Conservation (phyloP, 1,140 invertebrate genomes). For the Megathymus violae region DNA sequence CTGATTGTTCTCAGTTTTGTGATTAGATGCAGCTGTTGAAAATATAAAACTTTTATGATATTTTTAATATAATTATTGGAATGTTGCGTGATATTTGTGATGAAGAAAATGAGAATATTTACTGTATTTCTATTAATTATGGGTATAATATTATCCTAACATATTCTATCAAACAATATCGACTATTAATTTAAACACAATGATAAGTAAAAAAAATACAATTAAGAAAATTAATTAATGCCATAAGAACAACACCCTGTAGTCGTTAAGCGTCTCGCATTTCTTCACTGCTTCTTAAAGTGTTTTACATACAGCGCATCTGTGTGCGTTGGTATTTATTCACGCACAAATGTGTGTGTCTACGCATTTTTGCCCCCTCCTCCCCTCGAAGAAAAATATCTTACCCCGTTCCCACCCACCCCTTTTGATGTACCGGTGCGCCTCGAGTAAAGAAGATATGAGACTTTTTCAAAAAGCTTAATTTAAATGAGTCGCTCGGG, state of each 20-base stretch:
- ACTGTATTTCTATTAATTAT: too few relatives aligned
- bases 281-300: constrained; percentile 83
- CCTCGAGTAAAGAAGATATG: constrained; percentile 81
- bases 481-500: constrained; percentile 80
- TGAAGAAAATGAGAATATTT: too few relatives aligned
- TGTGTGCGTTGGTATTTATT: constrained; percentile 78
- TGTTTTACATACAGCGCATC: constrained; percentile 78
- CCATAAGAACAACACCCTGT: constrained; percentile 57
- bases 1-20: too few relatives aligned
- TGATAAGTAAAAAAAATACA: constrained; percentile 17
- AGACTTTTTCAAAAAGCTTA: constrained; percentile 83
- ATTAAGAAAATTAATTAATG: constrained; percentile 37
- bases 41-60: too few relatives aligned
- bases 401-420: constrained; percentile 74
- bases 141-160: too few relatives aligned
- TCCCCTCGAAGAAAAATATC: constrained; percentile 77
- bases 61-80: too few relatives aligned
- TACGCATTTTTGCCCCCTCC: constrained; percentile 76
- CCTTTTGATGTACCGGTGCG: constrained; percentile 79
- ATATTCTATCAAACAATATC: too few relatives aligned
- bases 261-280: constrained; percentile 79
- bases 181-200: too few relatives aligned
- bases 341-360: constrained; percentile 79
- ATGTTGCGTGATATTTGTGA: too few relatives aligned
- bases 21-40: too few relatives aligned